phyloP scores from a whole-genome alignment of 2,888 invertebrate species.

The Argynnis bischoffii region DNA sequence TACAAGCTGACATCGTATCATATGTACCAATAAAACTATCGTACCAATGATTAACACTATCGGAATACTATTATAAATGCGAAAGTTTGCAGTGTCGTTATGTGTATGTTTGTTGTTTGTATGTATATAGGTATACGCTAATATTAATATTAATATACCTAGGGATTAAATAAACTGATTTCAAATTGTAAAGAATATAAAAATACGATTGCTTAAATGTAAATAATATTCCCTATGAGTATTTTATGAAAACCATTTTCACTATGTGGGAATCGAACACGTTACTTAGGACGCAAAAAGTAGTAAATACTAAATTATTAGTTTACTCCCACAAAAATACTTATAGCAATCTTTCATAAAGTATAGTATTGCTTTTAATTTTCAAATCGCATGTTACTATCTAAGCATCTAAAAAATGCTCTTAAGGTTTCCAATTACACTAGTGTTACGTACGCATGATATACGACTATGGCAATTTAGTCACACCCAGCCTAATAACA shows the following conservation, averaged over 20 bases:
- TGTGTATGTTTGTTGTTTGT: no score
- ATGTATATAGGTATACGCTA: no score
- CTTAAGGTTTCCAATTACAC: constrained; percentile 32
- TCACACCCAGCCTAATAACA: constrained; percentile 65
- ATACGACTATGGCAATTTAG: constrained; percentile 63
- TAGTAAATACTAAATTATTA: no score
- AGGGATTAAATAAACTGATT: background rate
- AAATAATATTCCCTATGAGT: background rate
- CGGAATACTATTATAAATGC: no score
- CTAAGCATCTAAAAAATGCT: constrained; percentile 13
- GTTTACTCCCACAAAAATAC: no score
- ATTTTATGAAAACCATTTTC: background rate
- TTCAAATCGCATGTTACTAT: background rate
- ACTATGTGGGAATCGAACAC: no score
- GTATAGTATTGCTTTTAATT: no score
- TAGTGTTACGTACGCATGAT: constrained; percentile 45
- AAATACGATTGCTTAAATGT: background rate
- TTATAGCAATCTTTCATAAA: no score
- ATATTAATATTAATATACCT: background rate
- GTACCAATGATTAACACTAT: background rate
- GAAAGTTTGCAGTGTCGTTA: no score
- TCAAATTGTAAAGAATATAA: background rate
- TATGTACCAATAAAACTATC: background rate
- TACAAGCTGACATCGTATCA: no score
- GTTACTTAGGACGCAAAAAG: no score